Evolutionary conservation across 1,140 invertebrate species (phyloP).

Genomic region (Dreissena polymorpha): DNA sequence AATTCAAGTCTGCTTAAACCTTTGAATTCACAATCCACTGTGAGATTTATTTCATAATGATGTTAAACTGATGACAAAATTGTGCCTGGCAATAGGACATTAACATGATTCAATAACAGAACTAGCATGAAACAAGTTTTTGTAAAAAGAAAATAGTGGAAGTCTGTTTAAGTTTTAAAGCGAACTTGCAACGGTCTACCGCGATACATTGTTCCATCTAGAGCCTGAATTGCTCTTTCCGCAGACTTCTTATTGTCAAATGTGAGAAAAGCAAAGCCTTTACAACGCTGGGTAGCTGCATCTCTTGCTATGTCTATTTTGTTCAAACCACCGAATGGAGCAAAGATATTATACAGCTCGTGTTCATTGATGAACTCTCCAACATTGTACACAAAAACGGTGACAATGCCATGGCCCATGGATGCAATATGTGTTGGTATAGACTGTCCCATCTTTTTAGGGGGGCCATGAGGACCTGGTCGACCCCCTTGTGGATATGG

Average conservation of each 20-base stretch:
- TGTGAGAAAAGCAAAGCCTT: slow-evolving; percentile 47
- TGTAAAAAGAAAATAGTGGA: too few species aligned
- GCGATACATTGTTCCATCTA: slow-evolving; percentile 39
- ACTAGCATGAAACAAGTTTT: too few species aligned
- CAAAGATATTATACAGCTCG: slow-evolving; percentile 44
- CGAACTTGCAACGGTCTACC: slow-evolving; percentile 44
- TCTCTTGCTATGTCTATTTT: slow-evolving; percentile 46
- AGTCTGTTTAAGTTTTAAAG: slow-evolving; percentile 19
- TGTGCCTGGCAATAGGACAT: too few species aligned
- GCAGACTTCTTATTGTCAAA: slow-evolving; percentile 32
- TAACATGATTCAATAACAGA: too few species aligned
- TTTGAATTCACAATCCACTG: too few species aligned
- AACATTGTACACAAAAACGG: slow-evolving; percentile 45
- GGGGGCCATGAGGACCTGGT: not conserved
- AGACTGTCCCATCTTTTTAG: not conserved
- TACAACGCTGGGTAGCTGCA: slow-evolving; percentile 24
- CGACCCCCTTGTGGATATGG: not conserved
- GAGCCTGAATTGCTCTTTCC: slow-evolving; percentile 33
- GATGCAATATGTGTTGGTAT: not conserved
- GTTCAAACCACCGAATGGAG: slow-evolving; percentile 41
- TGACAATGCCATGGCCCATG: slow-evolving; percentile 3
- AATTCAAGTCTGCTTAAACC: too few species aligned
- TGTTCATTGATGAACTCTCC: slow-evolving; percentile 33
- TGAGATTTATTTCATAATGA: too few species aligned
- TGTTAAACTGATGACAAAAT: too few species aligned